Evolutionary conservation across 2,888 invertebrate species (phyloP), one percentile per base, ranked within the genome.

Genomic region (Aspidiotus destructor): DNA sequence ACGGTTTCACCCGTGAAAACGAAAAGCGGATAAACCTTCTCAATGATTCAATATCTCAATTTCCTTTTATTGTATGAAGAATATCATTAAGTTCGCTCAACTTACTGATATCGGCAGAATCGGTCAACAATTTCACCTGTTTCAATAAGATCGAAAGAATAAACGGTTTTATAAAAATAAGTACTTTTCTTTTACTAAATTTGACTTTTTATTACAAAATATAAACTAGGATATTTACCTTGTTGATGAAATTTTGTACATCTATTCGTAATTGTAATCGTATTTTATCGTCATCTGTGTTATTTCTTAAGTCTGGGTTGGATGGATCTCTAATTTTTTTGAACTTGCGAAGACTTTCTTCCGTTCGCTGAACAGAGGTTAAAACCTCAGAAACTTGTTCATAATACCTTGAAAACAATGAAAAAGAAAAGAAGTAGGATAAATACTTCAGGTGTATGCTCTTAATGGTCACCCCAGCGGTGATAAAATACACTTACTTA

Each of bases 261-360:
- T 97, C 97, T 17, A 93, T 84, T 73, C 87, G 85, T 44, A 97
- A 82, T 77, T 97, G 97, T 70, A 89, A 81, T 58, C 95, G 83
- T 75, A 97, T 97, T 80, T 97, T 98, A 76, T 93, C 92, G 76
- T 96, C 96, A 76, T 97, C 97, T 41, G 85, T 86, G 60, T 81
- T 81, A 72, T 76, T 79, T 71, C 83, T 85, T 69, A 76, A 79
- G 68, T 78, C 75, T 71, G 78, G 78, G 65, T 75, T 73, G 10
- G 80, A 77, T 75, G 81, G 82, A 70, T 88, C 88, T 71, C 90
- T 83, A 17, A 88, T 86, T 78, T 88, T 87, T 78, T 94, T 95
- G 76, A 98, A 81, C 74, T 94, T 84, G 75, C 91, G 85, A 72
- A 98, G 79, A 69, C 95, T 95, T 76, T 96, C 95, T 77, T 97